Conservation (phyloP, 2,797 vertebrate species). For the Sebastiscus albofasciatus region DNA sequence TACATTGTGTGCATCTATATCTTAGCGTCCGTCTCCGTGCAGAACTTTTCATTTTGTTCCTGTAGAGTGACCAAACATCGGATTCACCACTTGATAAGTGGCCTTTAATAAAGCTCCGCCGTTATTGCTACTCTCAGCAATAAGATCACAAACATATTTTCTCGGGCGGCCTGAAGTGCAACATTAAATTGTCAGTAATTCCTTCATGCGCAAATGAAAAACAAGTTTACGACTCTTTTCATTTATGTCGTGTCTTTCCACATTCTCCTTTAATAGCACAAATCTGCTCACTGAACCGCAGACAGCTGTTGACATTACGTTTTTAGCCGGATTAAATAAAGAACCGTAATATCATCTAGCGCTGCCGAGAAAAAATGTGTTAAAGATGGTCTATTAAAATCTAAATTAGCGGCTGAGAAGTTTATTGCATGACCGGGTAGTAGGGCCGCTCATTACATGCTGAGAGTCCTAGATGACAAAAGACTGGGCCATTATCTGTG, state of each 20-base stretch:
- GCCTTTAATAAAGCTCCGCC: constrained; percentile 56
- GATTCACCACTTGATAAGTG: constrained; percentile 43
- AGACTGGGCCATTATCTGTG: neutral
- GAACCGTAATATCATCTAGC: neutral
- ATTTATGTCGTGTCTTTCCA: neutral
- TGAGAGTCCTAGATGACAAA: neutral
- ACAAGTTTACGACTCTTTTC: constrained; percentile 25
- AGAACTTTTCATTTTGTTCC: constrained; percentile 22
- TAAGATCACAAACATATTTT: constrained; percentile 48
- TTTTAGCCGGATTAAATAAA: constrained; percentile 39
- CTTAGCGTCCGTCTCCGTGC: neutral
- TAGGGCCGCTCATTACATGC: neutral
- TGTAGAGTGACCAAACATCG: constrained; percentile 14
- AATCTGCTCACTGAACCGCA: constrained; percentile 16
- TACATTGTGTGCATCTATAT: neutral
- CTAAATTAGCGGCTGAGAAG: constrained; percentile 5
- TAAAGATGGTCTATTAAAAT: constrained; percentile 23
- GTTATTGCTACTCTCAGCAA: constrained; percentile 40
- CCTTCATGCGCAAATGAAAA: constrained; percentile 47
- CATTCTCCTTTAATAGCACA: constrained; percentile 14
- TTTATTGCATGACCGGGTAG: neutral
- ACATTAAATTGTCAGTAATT: constrained; percentile 54
- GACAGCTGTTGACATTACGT: constrained; percentile 28
- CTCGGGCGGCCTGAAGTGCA: constrained; percentile 9
- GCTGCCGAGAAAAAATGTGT: constrained; percentile 1